Evolutionary conservation across 2,888 invertebrate species (phyloP).

Genomic region (Rhyacophila evoluta): DNA sequence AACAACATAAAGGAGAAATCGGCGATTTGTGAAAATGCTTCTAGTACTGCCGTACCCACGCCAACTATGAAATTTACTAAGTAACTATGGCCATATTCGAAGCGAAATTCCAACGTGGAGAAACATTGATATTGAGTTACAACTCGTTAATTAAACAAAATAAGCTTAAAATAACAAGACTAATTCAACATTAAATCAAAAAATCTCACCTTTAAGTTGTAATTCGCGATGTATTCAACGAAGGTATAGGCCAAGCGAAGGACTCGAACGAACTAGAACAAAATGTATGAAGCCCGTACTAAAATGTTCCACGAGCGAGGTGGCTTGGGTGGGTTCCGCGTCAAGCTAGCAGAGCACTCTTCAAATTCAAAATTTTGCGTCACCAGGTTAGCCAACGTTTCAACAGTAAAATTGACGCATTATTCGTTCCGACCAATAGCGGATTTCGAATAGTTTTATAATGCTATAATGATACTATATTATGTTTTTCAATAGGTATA

Average conservation of each 20-base stretch:
- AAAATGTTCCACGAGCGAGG: slow-evolving; percentile 67
- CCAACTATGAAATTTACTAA: slow-evolving; percentile 66
- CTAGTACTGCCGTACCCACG: slow-evolving; percentile 49
- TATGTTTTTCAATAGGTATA: no score
- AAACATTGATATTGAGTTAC: slow-evolving; percentile 60
- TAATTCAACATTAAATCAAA: slow-evolving; percentile 63
- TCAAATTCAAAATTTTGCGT: slow-evolving; percentile 52
- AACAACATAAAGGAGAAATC: slow-evolving; percentile 70
- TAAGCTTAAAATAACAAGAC: slow-evolving; percentile 62
- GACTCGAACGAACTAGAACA: slow-evolving; percentile 71
- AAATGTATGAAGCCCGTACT: slow-evolving; percentile 72
- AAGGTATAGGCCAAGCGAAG: slow-evolving; percentile 71
- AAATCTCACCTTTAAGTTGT: slow-evolving; percentile 70
- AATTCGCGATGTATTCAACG: slow-evolving; percentile 72
- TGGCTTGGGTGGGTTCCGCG: slow-evolving; percentile 69
- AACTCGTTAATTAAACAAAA: slow-evolving; percentile 60
- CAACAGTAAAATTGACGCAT: slow-evolving; percentile 20
- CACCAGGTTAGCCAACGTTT: slow-evolving; percentile 50
- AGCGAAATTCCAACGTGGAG: slow-evolving; percentile 69
- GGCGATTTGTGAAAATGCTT: slow-evolving; percentile 58
- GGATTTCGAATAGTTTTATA: neutral
- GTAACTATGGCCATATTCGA: slow-evolving; percentile 71
- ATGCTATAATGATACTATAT: no score
- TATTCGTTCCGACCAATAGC: slow-evolving; percentile 26
- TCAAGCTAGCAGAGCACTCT: slow-evolving; percentile 67